A percentile compares a stretch with the other conserved stretches of the same genome.
phyloP scores from a whole-genome alignment of 2,888 invertebrate genomes.

The Crocallis elinguaria region DNA sequence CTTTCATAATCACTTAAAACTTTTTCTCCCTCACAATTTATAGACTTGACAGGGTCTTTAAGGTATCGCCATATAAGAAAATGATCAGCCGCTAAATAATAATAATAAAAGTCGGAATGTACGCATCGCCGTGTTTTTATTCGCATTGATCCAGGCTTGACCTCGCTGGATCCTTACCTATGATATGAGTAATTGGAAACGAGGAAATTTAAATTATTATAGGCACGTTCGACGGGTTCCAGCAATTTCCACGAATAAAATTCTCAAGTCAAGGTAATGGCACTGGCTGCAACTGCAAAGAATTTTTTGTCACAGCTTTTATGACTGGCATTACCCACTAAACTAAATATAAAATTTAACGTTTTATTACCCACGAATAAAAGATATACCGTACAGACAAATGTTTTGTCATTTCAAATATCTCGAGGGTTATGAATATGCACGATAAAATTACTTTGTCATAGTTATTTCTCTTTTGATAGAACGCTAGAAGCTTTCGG shows the following conservation, averaged over 20 bases:
- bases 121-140: slow-evolving; percentile 32
- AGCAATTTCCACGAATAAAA: slow-evolving; percentile 27
- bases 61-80: slow-evolving; percentile 29
- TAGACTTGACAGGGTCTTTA: slow-evolving; percentile 7
- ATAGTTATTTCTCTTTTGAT: slow-evolving; percentile 2
- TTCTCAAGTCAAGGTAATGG: slow-evolving; percentile 23
- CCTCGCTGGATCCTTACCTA: slow-evolving; percentile 31
- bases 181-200: slow-evolving; percentile 28
- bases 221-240: slow-evolving; percentile 28
- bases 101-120: slow-evolving; percentile 30
- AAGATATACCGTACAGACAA: slow-evolving; percentile 10
- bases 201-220: slow-evolving; percentile 28
- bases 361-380: slow-evolving; percentile 19
- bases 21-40: slow-evolving; percentile 4
- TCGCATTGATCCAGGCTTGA: slow-evolving; percentile 18
- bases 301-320: slow-evolving; percentile 22
- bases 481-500: neutral
- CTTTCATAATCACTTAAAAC: neutral
- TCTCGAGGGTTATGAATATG: slow-evolving; percentile 8
- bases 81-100: slow-evolving; percentile 34
- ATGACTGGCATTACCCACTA: slow-evolving; percentile 17
- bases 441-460: slow-evolving; percentile 13
- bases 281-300: slow-evolving; percentile 14
- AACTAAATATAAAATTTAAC: slow-evolving; percentile 22
- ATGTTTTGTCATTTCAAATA: slow-evolving; percentile 10